phyloP scores from a whole-genome alignment of 2,113 vertebrate species.

The Rhipidura dahli region DNA sequence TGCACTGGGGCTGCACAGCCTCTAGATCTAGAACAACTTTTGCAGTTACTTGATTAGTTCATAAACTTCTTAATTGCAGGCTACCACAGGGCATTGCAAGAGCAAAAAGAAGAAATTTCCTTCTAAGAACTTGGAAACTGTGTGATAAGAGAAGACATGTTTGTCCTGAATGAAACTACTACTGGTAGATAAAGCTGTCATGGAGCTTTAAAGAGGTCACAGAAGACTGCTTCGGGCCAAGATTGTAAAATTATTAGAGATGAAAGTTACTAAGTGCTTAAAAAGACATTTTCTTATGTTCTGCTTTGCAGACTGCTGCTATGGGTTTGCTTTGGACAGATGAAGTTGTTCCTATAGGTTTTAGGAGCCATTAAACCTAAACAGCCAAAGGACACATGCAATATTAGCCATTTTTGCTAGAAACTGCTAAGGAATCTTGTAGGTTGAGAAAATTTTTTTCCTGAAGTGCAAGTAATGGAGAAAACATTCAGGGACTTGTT shows the following conservation, averaged over 20 bases:
- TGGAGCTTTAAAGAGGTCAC: background rate
- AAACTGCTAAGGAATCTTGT: background rate
- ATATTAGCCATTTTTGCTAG: background rate
- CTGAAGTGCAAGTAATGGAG: background rate
- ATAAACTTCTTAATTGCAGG: background rate
- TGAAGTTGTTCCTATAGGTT: background rate
- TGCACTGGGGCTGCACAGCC: background rate
- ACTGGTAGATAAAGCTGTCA: background rate
- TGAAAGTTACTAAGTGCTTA: background rate
- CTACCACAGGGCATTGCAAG: background rate
- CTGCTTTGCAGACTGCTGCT: background rate
- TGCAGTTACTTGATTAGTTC: background rate
- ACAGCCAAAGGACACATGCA: background rate
- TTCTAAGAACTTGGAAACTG: background rate
- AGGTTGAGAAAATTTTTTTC: background rate
- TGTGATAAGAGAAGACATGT: background rate
- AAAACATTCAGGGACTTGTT: background rate
- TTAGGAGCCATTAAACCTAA: conserved; percentile 9
- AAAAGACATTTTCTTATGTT: background rate
- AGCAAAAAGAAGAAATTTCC: background rate
- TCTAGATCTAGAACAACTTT: background rate
- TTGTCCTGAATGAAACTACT: background rate
- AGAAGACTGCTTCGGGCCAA: background rate
- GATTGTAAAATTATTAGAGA: background rate
- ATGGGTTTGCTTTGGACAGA: background rate